Conservation (phyloP, 2,797 vertebrate species). For the Falco novaeseelandiae region DNA sequence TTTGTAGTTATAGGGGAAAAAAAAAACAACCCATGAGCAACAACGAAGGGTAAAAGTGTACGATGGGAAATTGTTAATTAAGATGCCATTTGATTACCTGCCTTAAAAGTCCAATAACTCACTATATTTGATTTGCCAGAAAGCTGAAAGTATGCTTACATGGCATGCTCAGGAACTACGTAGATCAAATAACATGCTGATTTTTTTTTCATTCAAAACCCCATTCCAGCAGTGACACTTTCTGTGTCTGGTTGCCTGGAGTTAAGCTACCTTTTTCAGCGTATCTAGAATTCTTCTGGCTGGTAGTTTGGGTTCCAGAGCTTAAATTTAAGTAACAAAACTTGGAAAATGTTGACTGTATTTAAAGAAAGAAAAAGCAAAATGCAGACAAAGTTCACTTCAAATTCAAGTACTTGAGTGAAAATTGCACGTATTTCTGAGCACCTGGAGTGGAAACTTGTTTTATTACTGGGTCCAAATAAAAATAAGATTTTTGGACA, state of each 20-base stretch:
- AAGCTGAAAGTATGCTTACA: neutral
- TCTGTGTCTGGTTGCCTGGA: neutral
- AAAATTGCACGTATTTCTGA: neutral
- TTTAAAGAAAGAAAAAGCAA: neutral
- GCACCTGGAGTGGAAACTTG: neutral
- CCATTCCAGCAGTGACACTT: neutral
- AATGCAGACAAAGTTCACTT: neutral
- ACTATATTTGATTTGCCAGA: neutral
- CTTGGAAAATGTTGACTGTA: neutral
- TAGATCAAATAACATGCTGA: neutral
- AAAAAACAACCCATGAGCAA: neutral
- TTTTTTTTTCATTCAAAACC: neutral
- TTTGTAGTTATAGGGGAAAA: neutral
- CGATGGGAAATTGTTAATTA: constrained; percentile 37
- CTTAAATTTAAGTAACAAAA: neutral
- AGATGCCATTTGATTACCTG: constrained; percentile 35
- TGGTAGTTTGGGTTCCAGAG: neutral
- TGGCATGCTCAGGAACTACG: neutral
- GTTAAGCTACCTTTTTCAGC: neutral
- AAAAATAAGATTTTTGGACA: neutral
- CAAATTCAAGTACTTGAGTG: fast-evolving
- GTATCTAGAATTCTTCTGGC: neutral
- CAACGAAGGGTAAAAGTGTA: neutral
- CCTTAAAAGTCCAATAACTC: constrained; percentile 11
- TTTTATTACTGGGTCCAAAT: neutral